Evolutionary conservation across 2,888 invertebrate genomes (phyloP).

Genomic region (Dichetophora obliterata): DNA sequence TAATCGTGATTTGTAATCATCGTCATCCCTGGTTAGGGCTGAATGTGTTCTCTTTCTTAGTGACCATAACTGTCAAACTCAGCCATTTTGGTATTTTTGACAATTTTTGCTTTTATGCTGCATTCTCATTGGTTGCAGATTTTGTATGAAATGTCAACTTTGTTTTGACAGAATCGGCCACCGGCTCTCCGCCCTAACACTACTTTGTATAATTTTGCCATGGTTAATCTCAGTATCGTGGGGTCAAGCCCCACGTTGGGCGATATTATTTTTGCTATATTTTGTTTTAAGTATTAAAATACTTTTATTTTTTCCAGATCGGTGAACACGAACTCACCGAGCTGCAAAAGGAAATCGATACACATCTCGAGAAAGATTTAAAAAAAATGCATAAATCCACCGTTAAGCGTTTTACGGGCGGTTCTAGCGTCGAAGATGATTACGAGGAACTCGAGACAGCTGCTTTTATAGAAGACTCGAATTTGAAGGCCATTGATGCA

Average conservation of each 20-base stretch:
- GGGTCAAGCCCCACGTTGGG: slow-evolving; percentile 70
- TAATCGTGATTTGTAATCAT: too few relatives aligned
- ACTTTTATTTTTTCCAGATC: slow-evolving; percentile 53
- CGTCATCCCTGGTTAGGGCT: too few relatives aligned
- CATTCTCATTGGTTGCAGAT: too few relatives aligned
- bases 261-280: slow-evolving; percentile 45
- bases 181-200: too few relatives aligned
- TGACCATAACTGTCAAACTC: too few relatives aligned
- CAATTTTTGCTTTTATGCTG: too few relatives aligned
- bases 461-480: slow-evolving; percentile 71
- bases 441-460: slow-evolving; percentile 68
- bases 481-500: slow-evolving; percentile 69
- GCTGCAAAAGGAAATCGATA: slow-evolving; percentile 89
- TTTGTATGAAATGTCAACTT: too few relatives aligned
- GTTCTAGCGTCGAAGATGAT: slow-evolving; percentile 51
- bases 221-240: slow-evolving; percentile 70
- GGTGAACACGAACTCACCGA: slow-evolving; percentile 79
- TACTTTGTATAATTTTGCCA: too few relatives aligned
- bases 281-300: neutral
- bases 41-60: too few relatives aligned
- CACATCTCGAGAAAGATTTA: slow-evolving; percentile 79
- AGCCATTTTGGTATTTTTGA: too few relatives aligned
- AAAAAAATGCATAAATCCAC: slow-evolving; percentile 67
- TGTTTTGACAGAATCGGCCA: too few relatives aligned
- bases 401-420: slow-evolving; percentile 50